phyloP scores from a whole-genome alignment of 2,797 vertebrate species.

The Rhadinocentrus ornatus region DNA sequence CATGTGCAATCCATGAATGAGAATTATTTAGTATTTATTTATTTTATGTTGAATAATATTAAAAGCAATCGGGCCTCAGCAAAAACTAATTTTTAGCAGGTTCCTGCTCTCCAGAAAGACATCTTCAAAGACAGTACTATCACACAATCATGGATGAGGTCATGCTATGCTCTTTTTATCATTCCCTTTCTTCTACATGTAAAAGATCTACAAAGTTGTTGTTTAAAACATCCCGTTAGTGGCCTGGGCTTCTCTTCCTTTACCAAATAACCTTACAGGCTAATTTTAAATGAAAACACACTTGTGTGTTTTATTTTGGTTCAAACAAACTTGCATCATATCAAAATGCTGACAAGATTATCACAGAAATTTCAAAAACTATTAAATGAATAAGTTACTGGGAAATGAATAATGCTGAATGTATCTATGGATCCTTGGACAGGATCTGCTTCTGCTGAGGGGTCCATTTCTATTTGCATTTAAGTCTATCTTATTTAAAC shows the following conservation, averaged over 20 bases:
- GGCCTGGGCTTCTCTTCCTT: not conserved
- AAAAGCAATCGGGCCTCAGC: too few species aligned
- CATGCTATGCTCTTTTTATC: not conserved
- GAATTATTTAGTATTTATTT: too few species aligned
- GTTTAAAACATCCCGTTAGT: not conserved
- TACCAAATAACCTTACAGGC: not conserved
- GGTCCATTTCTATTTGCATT: constrained; percentile 32
- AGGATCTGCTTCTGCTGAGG: not conserved
- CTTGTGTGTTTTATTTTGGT: not conserved
- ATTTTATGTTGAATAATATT: too few species aligned
- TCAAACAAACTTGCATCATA: not conserved
- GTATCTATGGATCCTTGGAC: constrained; percentile 4
- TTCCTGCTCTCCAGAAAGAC: too few species aligned
- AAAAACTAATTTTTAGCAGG: too few species aligned
- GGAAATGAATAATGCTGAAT: not conserved
- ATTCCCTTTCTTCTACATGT: not conserved
- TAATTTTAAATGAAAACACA: not conserved
- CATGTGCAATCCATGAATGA: not conserved
- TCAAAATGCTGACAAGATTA: not conserved
- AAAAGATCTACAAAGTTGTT: not conserved
- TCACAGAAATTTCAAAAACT: not conserved
- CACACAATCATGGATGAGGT: not conserved
- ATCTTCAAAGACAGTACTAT: too few species aligned
- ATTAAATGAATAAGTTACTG: not conserved
- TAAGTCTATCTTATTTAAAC: constrained; percentile 20